These are phyloP conservation scores for Schizopygopsis malacanthus DNA, from an alignment of 2,797 vertebrate species.

Conservation along the genomic window DNA sequence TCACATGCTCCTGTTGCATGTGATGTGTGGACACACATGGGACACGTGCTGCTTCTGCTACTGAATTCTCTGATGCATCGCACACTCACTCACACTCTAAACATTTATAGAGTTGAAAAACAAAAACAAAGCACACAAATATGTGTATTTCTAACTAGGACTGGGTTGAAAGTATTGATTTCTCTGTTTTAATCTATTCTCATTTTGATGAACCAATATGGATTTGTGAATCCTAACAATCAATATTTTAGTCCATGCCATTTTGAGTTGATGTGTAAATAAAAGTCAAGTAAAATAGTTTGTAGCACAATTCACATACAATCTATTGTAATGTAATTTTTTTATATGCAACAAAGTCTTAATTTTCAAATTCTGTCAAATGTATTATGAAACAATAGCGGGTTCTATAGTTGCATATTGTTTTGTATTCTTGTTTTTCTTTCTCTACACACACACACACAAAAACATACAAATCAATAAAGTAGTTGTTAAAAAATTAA, in stretches of 20 bases:
- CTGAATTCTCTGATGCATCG: not conserved
- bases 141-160: not conserved
- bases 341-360: no score
- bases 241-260: not conserved
- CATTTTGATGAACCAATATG: not conserved
- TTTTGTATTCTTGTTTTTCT: no score
- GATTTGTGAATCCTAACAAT: not conserved
- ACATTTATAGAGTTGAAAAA: not conserved
- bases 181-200: not conserved
- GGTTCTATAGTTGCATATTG: not conserved
- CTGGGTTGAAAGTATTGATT: not conserved
- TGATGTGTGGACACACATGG: slow-evolving; percentile 19
- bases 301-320: not conserved
- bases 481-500: not conserved
- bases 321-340: not conserved
- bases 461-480: not conserved
- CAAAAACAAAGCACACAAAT: not conserved
- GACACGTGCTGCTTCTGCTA: slow-evolving; percentile 6
- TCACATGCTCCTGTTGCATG: slow-evolving; percentile 45
- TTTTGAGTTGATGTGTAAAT: not conserved
- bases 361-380: no score
- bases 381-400: not conserved
- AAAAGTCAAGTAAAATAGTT: not conserved
- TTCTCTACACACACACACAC: no score
- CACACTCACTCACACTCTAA: not conserved